phyloP scores from a whole-genome alignment of 2,113 vertebrate genomes.

The Camelus bactrianus region DNA sequence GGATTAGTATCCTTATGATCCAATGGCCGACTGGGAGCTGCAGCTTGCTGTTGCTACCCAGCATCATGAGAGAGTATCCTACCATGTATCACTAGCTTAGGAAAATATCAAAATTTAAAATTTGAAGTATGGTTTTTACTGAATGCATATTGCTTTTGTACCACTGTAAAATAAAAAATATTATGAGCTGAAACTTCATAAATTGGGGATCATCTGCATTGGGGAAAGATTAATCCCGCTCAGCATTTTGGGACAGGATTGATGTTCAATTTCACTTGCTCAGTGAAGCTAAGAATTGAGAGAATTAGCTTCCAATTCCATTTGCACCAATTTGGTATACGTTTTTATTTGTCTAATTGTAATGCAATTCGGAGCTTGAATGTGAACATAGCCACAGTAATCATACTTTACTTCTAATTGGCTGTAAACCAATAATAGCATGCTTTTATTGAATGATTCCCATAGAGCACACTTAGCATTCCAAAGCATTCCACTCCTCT shows the following conservation, averaged over 20 bases:
- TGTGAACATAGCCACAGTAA: constrained; percentile 50
- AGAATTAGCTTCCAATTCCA: background rate
- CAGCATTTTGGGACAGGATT: background rate
- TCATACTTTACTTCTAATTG: constrained; percentile 43
- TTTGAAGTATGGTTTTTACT: background rate
- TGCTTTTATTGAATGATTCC: constrained; percentile 2
- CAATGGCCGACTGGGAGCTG: background rate
- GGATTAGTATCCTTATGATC: too few relatives aligned
- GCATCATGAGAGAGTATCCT: background rate
- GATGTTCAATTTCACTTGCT: background rate
- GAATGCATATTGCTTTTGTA: background rate
- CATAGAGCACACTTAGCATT: background rate
- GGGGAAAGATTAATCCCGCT: background rate
- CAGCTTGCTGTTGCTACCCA: background rate
- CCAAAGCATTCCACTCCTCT: background rate
- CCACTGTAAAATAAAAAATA: background rate
- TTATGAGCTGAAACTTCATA: background rate
- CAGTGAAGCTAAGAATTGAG: background rate
- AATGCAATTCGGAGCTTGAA: constrained; percentile 44
- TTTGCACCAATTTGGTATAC: constrained; percentile 1
- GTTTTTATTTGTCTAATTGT: constrained; percentile 23
- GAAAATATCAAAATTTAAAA: background rate
- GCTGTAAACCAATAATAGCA: constrained; percentile 46
- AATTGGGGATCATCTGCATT: background rate
- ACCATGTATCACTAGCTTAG: background rate